Evolutionary conservation across 1,140 invertebrate genomes (phyloP).

Genomic region (Bicyclus anynana): DNA sequence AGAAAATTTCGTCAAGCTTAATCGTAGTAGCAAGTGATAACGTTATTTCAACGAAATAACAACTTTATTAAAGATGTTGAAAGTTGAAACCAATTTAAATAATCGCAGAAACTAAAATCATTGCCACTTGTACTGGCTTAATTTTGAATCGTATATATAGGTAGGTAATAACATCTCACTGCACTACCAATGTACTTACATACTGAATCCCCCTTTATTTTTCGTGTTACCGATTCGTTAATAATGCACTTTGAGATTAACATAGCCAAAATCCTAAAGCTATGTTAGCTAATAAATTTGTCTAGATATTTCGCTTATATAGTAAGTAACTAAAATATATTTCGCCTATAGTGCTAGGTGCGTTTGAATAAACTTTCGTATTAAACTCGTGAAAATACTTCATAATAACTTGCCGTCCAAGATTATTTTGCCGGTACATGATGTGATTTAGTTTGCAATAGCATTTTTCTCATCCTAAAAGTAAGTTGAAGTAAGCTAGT

Average conservation of each 20-base stretch:
- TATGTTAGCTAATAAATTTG: slow-evolving; percentile 13
- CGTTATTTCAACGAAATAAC: too few relatives aligned
- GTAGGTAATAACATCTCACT: too few relatives aligned
- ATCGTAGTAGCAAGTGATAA: too few relatives aligned
- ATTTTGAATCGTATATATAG: too few relatives aligned
- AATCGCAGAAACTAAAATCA: too few relatives aligned
- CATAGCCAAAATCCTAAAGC: not conserved
- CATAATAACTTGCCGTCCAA: slow-evolving; percentile 57
- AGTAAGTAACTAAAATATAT: slow-evolving; percentile 3
- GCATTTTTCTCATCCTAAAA: slow-evolving; percentile 25
- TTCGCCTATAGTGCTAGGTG: slow-evolving; percentile 13
- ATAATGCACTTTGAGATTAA: slow-evolving; percentile 60
- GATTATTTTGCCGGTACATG: slow-evolving; percentile 48
- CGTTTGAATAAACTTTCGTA: slow-evolving; percentile 8
- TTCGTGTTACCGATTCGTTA: slow-evolving; percentile 45
- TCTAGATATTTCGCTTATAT: slow-evolving; percentile 1
- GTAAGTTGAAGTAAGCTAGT: slow-evolving; percentile 36
- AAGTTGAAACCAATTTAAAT: too few relatives aligned
- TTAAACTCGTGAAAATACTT: slow-evolving; percentile 27
- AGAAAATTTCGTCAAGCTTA: too few relatives aligned
- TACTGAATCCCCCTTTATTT: slow-evolving; percentile 31
- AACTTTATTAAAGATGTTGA: too few relatives aligned
- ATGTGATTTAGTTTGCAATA: slow-evolving; percentile 38
- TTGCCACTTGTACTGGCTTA: too few relatives aligned
- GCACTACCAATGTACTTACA: slow-evolving; percentile 10